Evolutionary conservation across 2,797 vertebrate species (phyloP), one percentile per base, ranked within the genome.

Genomic region (Crypturellus tataupa): DNA sequence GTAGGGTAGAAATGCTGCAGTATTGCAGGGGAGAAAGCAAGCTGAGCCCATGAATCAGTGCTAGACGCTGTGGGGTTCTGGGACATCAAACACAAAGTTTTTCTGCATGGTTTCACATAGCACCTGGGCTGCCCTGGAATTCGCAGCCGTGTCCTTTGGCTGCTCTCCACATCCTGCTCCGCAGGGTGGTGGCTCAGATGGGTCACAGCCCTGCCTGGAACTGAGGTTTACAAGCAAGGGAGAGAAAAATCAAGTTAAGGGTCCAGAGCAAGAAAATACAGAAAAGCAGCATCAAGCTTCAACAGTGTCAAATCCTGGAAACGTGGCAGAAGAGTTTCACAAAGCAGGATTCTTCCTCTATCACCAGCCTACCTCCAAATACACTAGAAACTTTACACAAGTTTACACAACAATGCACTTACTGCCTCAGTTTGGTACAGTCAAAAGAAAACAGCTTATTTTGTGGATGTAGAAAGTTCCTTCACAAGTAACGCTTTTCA

Each of bases 91-190:
- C 94, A 72, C 85, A 70, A 93, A 77, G 85, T 88, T 94, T 92
- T 70, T 89, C 91, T 85, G 86, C n/a, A n/a, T 63, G 62, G 42
- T 85, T 91, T 95, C 85, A 89, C 82, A 90, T 14, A 20, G 23
- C 89, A 69, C 65, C 79, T 42, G 2, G 71, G 92, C 73, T 95
- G 59, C 76, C 88, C 40, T 0, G 51, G 44, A 94, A 96, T 93
- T 94, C 76, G 69, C 42, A 5, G 70, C 46, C 53, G 65, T 9
- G 84, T 90, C 76, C 85, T 70, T 96, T 97, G 96, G 95, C 97
- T 97, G 80, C 77, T 37, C 1, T 93, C 96, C 96, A 98, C 79
- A 96, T 97, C 96, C 87, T 85, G 97, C 95, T 97, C 90, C 47
- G 56, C 62, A 85, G 94, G 83, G 92, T 76, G 81, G 93, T 91